Conservation (phyloP, 2,113 vertebrate genomes). For the Platysternon megacephalum region DNA sequence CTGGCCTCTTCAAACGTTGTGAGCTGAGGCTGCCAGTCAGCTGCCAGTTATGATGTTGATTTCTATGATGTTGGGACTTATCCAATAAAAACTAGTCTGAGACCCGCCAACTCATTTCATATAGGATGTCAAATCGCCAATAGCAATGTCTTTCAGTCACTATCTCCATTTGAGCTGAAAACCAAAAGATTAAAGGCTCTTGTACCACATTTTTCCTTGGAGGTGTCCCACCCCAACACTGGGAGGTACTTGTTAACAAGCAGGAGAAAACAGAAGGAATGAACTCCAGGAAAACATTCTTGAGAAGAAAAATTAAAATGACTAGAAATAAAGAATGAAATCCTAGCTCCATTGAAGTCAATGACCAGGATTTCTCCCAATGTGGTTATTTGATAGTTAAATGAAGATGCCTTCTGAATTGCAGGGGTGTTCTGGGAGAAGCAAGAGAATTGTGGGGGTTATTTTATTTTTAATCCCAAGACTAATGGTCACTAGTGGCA, state of each 20-base stretch:
- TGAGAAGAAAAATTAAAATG: not conserved
- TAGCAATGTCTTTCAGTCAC: not conserved
- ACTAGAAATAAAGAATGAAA: not conserved
- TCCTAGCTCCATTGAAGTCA: not conserved
- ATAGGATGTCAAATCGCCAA: not conserved
- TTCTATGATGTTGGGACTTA: not conserved
- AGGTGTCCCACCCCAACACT: not conserved
- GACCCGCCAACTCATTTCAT: not conserved
- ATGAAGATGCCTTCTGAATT: not conserved
- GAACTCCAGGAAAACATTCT: not conserved
- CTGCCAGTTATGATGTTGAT: not conserved
- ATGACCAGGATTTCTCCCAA: not conserved
- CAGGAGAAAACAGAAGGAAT: not conserved
- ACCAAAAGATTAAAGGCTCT: not conserved
- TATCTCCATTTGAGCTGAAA: not conserved
- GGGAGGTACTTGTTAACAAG: not conserved
- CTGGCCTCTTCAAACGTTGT: not conserved
- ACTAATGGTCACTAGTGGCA: not conserved
- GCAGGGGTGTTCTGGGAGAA: not conserved
- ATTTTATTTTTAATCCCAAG: not conserved
- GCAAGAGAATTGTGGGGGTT: not conserved
- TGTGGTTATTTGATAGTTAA: not conserved
- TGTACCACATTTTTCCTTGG: not conserved
- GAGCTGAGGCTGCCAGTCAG: not conserved
- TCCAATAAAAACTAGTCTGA: not conserved